phyloP scores from a whole-genome alignment of 2,888 invertebrate species.

The Tetragonula carbonaria region DNA sequence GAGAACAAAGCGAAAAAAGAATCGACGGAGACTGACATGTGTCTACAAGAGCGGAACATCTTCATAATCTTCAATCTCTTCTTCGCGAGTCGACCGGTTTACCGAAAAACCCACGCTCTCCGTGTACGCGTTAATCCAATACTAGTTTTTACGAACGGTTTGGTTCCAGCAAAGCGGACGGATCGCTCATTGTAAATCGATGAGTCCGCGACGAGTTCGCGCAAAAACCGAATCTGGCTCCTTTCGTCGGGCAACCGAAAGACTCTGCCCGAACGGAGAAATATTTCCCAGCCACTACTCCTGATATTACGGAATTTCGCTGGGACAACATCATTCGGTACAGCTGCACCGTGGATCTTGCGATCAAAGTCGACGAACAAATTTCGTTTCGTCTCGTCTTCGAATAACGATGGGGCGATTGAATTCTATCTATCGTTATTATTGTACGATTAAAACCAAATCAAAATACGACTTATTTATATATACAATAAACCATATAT shows the following conservation, averaged over 20 bases:
- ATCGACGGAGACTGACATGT: constrained; percentile 58
- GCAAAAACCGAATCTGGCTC: constrained; percentile 64
- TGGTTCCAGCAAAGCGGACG: constrained; percentile 62
- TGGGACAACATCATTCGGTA: constrained; percentile 66
- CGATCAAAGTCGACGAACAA: constrained; percentile 62
- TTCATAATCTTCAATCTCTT: constrained; percentile 67
- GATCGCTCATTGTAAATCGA: constrained; percentile 76
- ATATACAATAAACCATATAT: no score
- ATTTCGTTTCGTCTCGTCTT: constrained; percentile 62
- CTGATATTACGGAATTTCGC: constrained; percentile 64
- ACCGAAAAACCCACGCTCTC: constrained; percentile 60
- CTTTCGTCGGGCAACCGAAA: constrained; percentile 26
- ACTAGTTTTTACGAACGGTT: constrained; percentile 69
- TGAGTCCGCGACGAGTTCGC: constrained; percentile 38
- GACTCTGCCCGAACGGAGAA: constrained; percentile 59
- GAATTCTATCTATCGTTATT: neutral
- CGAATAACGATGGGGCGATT: constrained; percentile 15
- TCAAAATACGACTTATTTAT: no score
- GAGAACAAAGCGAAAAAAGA: constrained; percentile 22
- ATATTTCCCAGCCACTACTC: constrained; percentile 57
- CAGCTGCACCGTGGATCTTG: constrained; percentile 62
- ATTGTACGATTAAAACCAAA: no score
- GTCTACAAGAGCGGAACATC: constrained; percentile 61
- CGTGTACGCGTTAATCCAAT: constrained; percentile 72
- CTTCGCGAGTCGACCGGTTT: constrained; percentile 50